These are phyloP conservation scores for Danio rerio DNA, from an alignment of 2,113 vertebrate genomes.

Conservation along the genomic window GRCz12tu NC_133200.1:15631501-15632000, in stretches of 20 bases:
- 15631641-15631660: constrained; percentile 64
- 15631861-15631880: too few relatives aligned
- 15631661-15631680: constrained; percentile 54
- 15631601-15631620: constrained; percentile 52
- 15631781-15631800: constrained; percentile 32
- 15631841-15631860: neutral
- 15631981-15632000: too few relatives aligned
- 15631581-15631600: constrained; percentile 46
- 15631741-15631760: constrained; percentile 34
- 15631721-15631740: constrained; percentile 34
- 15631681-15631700: constrained; percentile 58
- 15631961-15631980: too few relatives aligned
- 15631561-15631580: constrained; percentile 40
- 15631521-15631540: constrained; percentile 13
- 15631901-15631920: too few relatives aligned
- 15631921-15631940: too few relatives aligned
- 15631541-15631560: constrained; percentile 9
- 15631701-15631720: constrained; percentile 55
- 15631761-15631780: constrained; percentile 28
- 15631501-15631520: neutral
- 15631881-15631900: too few relatives aligned
- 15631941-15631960: too few relatives aligned
- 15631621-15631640: constrained; percentile 59
- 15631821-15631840: neutral
- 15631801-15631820: constrained; percentile 3